Base-by-base conservation (phyloP, 2,797 vertebrate genomes). In the Coregonus ussuriensis region DNA sequence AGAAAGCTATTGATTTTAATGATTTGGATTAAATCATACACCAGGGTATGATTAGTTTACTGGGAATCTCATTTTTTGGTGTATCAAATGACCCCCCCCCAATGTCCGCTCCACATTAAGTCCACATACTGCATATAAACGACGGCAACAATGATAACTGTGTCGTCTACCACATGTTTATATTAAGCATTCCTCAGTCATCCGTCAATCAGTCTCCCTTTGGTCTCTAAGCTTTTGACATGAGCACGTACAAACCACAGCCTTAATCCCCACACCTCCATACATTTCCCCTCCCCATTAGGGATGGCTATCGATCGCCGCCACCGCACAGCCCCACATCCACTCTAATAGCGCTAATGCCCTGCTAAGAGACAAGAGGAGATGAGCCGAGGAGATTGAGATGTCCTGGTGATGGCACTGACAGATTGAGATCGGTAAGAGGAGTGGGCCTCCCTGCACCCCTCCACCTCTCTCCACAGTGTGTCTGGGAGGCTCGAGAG, bases 301-400 rank as follows among this genome's bases (percentile, higher is more conserved):
- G 71, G 68, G 41, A 47, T 47, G 41, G 74, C 65, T 79, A 76
- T 79, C 11, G 65, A 82, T 79, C 74, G 70, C 65, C n/a, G 15
- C 33, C 3, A n/a, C 67, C 6, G 67, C 7, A 13, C 33, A n/a
- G 37, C 77, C 53, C 71, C 13, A 25, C 65, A 65, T 79, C 71
- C 66, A 74, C 66, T 56, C 71, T 68, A 74, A 76, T 79, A 73
- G 70, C 74, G 79, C 70, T 33, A 33, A 52, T 66, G 31, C 77
- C 77, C 80, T 72, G 70, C 71, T 72, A 29, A 63, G 74, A 72
- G 73, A 53, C 18, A 16, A 31, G 77, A 47, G 68, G 37, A 47
- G 56, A 59, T n/a, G 14, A 67, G 66, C 54, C n/a, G 14, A 21
- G 18, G 13, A 79, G 73, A 79, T 72, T 72, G 70, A 79, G 77